Conservation (phyloP, 2,888 invertebrate species). For the Sicus ferrugineus region DNA sequence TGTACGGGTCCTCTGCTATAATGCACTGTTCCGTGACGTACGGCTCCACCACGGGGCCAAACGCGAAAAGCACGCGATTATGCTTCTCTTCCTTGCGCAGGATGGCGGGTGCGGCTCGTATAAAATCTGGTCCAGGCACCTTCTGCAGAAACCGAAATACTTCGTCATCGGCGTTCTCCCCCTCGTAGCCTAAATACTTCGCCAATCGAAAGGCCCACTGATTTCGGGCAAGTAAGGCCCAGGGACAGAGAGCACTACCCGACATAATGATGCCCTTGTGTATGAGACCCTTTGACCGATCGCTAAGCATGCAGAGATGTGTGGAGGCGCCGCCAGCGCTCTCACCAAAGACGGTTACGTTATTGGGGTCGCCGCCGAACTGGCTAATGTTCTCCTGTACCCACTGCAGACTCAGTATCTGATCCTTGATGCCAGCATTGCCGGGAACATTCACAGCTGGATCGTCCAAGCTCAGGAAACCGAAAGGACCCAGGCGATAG, state of each 20-base stretch:
- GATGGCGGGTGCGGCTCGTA: conserved; percentile 50
- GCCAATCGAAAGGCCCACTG: conserved; percentile 57
- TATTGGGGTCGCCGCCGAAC: conserved; percentile 67
- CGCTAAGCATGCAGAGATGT: conserved; percentile 65
- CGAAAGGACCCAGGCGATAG: conserved; percentile 66
- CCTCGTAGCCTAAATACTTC: conserved; percentile 54
- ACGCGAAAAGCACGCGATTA: conserved; percentile 53
- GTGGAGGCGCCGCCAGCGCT: conserved; percentile 67
- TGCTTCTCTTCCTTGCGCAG: conserved; percentile 57
- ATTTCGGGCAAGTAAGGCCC: conserved; percentile 52
- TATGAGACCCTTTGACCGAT: conserved; percentile 62
- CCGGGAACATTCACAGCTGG: conserved; percentile 65
- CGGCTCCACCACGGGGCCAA: conserved; percentile 61
- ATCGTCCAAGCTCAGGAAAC: conserved; percentile 66
- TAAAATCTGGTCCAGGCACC: conserved; percentile 51
- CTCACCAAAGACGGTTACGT: conserved; percentile 67
- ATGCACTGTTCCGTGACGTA: conserved; percentile 57
- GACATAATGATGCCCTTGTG: conserved; percentile 61
- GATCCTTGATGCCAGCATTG: conserved; percentile 68
- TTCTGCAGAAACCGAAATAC: conserved; percentile 56
- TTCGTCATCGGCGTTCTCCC: conserved; percentile 55
- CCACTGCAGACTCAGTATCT: conserved; percentile 66
- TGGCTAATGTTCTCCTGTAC: conserved; percentile 65
- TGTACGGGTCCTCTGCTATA: conserved; percentile 48
- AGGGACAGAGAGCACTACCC: conserved; percentile 56